Conservation (phyloP, 2,888 invertebrate species). For the Azorinus chamasolen region DNA sequence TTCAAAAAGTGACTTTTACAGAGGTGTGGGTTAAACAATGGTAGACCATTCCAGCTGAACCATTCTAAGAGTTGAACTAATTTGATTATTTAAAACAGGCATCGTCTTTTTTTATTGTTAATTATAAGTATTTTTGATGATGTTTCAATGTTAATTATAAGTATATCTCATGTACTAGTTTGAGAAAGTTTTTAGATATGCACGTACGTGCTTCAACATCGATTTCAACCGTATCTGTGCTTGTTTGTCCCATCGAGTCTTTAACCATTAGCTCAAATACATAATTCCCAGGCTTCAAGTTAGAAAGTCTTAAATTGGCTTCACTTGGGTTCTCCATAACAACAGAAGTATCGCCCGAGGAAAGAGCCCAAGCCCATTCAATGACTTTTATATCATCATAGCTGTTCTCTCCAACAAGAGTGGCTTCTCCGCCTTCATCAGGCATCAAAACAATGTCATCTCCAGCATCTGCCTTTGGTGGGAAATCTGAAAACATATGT, state of each 20-base stretch:
- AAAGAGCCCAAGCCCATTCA: constrained; percentile 23
- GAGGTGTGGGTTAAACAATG: too few species aligned
- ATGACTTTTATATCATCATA: constrained; percentile 38
- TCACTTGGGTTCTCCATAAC: background rate
- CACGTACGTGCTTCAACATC: background rate
- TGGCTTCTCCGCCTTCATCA: background rate
- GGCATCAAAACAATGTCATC: background rate
- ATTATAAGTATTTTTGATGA: too few species aligned
- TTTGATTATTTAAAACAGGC: too few species aligned
- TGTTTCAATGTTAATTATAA: too few species aligned
- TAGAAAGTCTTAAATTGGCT: constrained; percentile 2
- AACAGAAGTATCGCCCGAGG: constrained; percentile 8
- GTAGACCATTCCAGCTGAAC: too few species aligned
- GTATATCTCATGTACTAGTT: too few species aligned
- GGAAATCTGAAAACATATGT: constrained; percentile 11
- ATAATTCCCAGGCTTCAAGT: constrained; percentile 24
- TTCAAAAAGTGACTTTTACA: too few species aligned
- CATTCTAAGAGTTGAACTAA: too few species aligned
- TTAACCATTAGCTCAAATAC: constrained; percentile 39
- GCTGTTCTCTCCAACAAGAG: constrained; percentile 19
- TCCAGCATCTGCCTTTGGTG: constrained; percentile 25
- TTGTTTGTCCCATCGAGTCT: constrained; percentile 34
- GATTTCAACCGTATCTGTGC: constrained; percentile 10
- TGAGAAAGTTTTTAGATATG: too few species aligned
- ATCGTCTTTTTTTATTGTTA: too few species aligned